Conservation (phyloP, 1,140 invertebrate species). For the Tetragnatha versicolor region DNA sequence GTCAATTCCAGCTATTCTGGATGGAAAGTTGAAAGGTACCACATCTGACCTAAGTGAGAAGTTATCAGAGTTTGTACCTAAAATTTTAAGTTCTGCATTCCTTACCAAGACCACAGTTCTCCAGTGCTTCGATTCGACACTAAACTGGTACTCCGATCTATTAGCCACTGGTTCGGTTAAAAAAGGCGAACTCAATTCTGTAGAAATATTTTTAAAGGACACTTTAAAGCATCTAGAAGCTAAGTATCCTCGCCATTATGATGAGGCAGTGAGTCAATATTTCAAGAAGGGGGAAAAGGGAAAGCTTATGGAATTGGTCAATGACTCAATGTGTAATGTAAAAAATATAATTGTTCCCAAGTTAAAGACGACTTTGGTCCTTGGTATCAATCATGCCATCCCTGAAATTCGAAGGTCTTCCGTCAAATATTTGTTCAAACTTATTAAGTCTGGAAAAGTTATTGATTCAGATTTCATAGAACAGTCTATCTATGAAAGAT, state of each 20-base stretch:
- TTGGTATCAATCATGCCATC: constrained; percentile 51
- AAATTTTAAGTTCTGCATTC: too few species aligned
- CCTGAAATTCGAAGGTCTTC: constrained; percentile 5
- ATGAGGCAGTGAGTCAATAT: constrained; percentile 36
- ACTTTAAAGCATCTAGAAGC: constrained; percentile 7
- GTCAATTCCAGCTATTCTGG: neutral
- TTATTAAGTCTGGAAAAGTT: neutral
- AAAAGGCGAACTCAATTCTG: too few species aligned
- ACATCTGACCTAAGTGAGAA: neutral
- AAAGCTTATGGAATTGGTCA: constrained; percentile 21
- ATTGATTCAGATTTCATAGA: constrained; percentile 31
- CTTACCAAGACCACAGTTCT: too few species aligned
- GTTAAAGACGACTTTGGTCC: constrained; percentile 10
- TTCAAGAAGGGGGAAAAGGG: neutral
- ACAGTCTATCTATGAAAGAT: constrained; percentile 14
- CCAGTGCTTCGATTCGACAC: too few species aligned
- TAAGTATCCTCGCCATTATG: constrained; percentile 54
- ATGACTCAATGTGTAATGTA: constrained; percentile 12
- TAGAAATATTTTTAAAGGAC: too few species aligned
- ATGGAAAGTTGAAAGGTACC: neutral
- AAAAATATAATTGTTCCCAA: constrained; percentile 14
- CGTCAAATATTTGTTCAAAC: neutral
- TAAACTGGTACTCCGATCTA: too few species aligned
- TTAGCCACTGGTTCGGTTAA: too few species aligned
- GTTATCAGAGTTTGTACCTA: neutral